A percentile compares a stretch with the other conserved stretches of the same genome.
phyloP scores from a whole-genome alignment of 2,888 invertebrate species.

The Fabriciana adippe region DNA sequence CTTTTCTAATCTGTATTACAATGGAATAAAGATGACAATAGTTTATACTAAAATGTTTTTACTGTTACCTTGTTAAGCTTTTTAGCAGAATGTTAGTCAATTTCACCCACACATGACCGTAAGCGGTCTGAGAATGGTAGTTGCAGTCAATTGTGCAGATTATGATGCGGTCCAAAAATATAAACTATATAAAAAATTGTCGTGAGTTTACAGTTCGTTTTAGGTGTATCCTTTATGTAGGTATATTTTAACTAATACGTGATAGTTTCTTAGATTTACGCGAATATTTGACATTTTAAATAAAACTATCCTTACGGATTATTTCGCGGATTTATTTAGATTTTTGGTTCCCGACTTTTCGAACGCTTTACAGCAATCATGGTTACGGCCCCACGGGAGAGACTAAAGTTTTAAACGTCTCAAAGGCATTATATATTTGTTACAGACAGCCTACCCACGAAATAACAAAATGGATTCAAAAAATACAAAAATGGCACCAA shows the following conservation, averaged over 20 bases:
- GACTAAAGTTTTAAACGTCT: no score
- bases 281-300: no score
- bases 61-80: conserved; percentile 29
- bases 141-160: conserved; percentile 44
- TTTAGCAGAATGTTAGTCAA: conserved; percentile 37
- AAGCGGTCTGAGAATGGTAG: conserved; percentile 42
- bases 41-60: conserved; percentile 13
- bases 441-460: no score
- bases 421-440: no score
- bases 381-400: no score
- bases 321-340: no score
- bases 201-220: neutral
- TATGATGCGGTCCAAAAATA: conserved; percentile 38
- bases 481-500: no score
- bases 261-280: no score
- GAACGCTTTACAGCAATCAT: no score
- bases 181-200: conserved; percentile 32
- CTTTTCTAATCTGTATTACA: conserved; percentile 28
- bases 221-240: conserved; percentile 18
- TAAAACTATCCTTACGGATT: no score
- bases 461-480: no score
- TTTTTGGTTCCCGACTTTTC: no score
- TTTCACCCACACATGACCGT: conserved; percentile 44
- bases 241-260: neutral
- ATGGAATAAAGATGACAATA: conserved; percentile 33